Base-by-base conservation (phyloP, 2,113 vertebrate species). In the Nothocercus julius region DNA sequence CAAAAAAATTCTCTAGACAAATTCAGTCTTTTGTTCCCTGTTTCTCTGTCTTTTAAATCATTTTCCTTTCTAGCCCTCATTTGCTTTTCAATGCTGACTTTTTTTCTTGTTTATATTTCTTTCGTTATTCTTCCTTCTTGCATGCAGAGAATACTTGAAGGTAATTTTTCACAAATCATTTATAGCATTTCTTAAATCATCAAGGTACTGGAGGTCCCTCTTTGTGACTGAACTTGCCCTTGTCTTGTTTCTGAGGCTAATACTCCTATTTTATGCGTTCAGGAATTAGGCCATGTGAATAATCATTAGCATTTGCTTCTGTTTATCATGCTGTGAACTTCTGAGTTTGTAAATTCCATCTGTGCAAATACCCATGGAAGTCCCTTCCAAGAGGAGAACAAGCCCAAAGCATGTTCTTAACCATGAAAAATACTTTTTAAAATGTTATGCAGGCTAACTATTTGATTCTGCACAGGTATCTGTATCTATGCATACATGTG, bases 401-500 rank as follows among this genome's bases (percentile, higher is more conserved):
- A 30, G n/a, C 44, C 66, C 6, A 80, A 64, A 75, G 11, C 21
- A 24, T 42, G 18, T 5, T 64, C 56, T 59, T 59, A 88, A 76
- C 4, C 4, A 45, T 2, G n/a, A 49, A 70, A 66, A 42, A 72
- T 51, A 34, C 15, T 2, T 24, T 4, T 11, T 84, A 62, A 76
- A 74, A 49, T 22, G 0, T n/a, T 30, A 81, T 30, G 27, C 18
- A 72, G 70, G 11, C 18, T 80, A 75, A 24, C 63, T 59, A 61
- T 54, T 61, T 54, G 34, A 42, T 42, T 47, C 16, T 45, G 36
- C 62, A 63, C 7, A 79, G 47, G 8, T 40, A 36, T 22, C 61
- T 47, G 45, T 20, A 47, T 44, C 58, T 58, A 64, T 11, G 53
- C 5, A 18, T 11, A 38, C 0, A 0, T 12, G 18, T 34, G 30